A percentile compares a stretch with the other conserved stretches of the same genome.
Conservation (phyloP, 2,797 vertebrate species). For the Chelmon rostratus region DNA sequence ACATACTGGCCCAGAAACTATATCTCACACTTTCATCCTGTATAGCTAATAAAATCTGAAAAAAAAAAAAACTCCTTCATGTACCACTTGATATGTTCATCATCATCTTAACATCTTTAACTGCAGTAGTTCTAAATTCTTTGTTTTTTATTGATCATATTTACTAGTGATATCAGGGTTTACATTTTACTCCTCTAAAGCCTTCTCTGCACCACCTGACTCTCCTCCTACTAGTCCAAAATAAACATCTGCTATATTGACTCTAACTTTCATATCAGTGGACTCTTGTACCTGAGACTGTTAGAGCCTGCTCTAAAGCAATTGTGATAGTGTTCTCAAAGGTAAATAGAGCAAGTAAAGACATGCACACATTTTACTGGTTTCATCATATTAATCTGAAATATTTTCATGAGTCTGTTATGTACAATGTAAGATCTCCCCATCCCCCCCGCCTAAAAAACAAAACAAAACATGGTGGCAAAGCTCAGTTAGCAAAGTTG, state of each 20-base stretch:
- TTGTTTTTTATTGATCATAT: not conserved
- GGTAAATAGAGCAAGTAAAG: conserved; percentile 38
- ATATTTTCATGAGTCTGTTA: conserved; percentile 71
- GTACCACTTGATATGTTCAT: not conserved
- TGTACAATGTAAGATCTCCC: conserved; percentile 70
- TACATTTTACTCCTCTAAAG: not conserved
- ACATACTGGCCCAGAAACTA: not conserved
- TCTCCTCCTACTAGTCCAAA: conserved; percentile 7
- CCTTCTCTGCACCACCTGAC: not conserved
- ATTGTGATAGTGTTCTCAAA: not conserved
- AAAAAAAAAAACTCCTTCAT: not conserved
- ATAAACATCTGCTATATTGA: conserved; percentile 29
- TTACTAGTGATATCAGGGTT: not conserved
- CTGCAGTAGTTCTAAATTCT: not conserved
- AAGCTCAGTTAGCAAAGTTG: conserved; percentile 74
- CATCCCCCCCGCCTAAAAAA: not conserved
- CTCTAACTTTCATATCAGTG: conserved; percentile 13
- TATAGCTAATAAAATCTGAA: not conserved
- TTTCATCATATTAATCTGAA: conserved; percentile 71
- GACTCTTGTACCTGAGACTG: conserved; percentile 27
- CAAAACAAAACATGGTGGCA: conserved; percentile 56
- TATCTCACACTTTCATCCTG: not conserved
- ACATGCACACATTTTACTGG: conserved; percentile 48
- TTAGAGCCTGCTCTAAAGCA: not conserved
- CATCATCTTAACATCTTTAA: not conserved